Percentiles rank a stretch among this genome's conserved stretches.
Conservation (phyloP, 2,888 invertebrate genomes). For the Thecocarcelia acutangulata region DNA sequence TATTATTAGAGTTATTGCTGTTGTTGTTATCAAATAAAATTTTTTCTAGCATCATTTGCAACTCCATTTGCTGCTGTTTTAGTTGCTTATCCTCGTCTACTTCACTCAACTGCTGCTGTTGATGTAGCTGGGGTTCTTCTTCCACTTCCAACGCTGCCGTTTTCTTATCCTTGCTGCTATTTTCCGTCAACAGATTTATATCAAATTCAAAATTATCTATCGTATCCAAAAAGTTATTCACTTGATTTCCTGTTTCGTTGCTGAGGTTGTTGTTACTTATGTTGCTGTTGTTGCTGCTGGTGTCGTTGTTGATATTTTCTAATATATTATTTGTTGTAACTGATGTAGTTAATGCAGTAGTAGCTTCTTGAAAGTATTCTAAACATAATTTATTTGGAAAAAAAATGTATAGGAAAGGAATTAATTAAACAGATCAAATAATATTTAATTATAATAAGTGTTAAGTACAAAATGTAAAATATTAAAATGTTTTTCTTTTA, state of each 20-base stretch:
- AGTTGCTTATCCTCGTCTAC: constrained; percentile 34
- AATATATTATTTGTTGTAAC: constrained; percentile 71
- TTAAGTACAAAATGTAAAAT: too few relatives aligned
- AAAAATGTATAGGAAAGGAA: neutral
- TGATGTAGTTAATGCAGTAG: constrained; percentile 72
- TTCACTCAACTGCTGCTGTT: constrained; percentile 44
- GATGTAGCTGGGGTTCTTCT: constrained; percentile 30
- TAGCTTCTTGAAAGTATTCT: constrained; percentile 78
- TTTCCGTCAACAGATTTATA: constrained; percentile 77
- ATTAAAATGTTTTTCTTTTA: too few relatives aligned
- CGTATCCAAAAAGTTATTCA: constrained; percentile 71
- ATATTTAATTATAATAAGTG: neutral
- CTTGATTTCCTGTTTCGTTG: constrained; percentile 69
- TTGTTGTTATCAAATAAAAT: constrained; percentile 54
- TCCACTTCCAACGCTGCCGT: constrained; percentile 59
- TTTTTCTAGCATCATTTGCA: constrained; percentile 70
- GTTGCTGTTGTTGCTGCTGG: constrained; percentile 71
- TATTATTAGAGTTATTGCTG: constrained; percentile 47
- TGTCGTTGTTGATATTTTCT: constrained; percentile 74
- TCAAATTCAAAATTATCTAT: constrained; percentile 77
- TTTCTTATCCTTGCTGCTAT: constrained; percentile 50
- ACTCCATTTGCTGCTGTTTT: constrained; percentile 71
- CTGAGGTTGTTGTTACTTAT: constrained; percentile 72
- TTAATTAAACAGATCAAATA: neutral
- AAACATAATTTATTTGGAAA: constrained; percentile 38